Conservation (phyloP, 2,888 invertebrate species). For the Heliconius ismenius region DNA sequence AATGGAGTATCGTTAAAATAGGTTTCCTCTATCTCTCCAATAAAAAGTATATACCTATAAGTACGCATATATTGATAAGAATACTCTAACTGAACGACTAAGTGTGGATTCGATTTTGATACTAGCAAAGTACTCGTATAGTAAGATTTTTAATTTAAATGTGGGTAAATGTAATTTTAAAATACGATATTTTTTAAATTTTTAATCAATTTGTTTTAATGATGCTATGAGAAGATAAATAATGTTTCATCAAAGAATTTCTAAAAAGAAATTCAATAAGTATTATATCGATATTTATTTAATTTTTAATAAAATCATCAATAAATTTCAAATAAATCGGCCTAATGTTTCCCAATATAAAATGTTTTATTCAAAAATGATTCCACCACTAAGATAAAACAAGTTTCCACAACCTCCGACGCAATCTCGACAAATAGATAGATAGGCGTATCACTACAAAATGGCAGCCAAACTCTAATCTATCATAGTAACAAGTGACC, state of each 20-base stretch:
- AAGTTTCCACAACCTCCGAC: slow-evolving; percentile 1
- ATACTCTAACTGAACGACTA: neutral
- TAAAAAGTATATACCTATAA: too few relatives aligned
- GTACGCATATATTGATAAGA: too few relatives aligned
- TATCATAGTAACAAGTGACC: slow-evolving; percentile 69
- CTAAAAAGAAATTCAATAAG: too few relatives aligned
- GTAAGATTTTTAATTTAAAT: too few relatives aligned
- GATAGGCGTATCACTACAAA: slow-evolving; percentile 56
- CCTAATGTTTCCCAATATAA: neutral
- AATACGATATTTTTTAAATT: too few relatives aligned
- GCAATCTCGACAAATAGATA: slow-evolving; percentile 19
- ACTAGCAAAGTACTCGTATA: neutral
- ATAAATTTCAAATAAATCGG: too few relatives aligned
- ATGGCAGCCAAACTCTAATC: slow-evolving; percentile 70
- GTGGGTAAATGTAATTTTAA: too few relatives aligned
- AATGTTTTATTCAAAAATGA: neutral
- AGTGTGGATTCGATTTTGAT: neutral
- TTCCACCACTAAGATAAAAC: neutral
- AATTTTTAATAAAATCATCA: too few relatives aligned
- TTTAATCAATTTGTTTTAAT: too few relatives aligned
- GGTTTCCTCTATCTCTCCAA: neutral
- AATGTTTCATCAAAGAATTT: too few relatives aligned
- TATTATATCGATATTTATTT: too few relatives aligned
- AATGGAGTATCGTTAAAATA: neutral
- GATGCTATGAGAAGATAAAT: too few relatives aligned